A percentile compares a stretch with the other conserved stretches of the same genome.
Conservation (phyloP, 2,113 vertebrate species). For the Muscicapa adusta region DNA sequence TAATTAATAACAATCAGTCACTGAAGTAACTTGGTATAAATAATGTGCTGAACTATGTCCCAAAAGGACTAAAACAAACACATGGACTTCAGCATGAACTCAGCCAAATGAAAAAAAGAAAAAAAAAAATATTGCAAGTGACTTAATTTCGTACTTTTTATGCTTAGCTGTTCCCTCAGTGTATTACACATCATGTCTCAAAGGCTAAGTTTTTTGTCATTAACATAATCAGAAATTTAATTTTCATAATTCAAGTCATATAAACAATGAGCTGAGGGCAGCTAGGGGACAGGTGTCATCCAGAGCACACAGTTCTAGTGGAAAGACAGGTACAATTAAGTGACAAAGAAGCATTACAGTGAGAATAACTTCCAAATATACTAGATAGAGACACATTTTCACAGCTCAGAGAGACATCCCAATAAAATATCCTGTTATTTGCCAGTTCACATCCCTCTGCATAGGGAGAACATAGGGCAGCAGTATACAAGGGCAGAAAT, state of each 20-base stretch:
- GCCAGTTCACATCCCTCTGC: not conserved
- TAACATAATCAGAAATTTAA: not conserved
- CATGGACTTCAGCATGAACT: constrained; percentile 74
- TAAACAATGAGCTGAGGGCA: not conserved
- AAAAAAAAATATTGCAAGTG: constrained; percentile 55
- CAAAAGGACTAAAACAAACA: constrained; percentile 81
- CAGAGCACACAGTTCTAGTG: not conserved
- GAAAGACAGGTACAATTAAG: not conserved
- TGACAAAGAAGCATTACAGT: not conserved
- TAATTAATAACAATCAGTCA: constrained; percentile 85
- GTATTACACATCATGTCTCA: constrained; percentile 71
- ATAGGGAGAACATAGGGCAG: not conserved
- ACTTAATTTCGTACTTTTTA: constrained; percentile 50
- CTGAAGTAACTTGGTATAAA: constrained; percentile 73
- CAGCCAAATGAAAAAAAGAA: constrained; percentile 54
- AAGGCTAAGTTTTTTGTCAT: constrained; percentile 32
- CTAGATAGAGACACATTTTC: not conserved
- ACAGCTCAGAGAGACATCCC: not conserved
- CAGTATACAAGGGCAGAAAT: not conserved
- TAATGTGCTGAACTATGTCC: constrained; percentile 76
- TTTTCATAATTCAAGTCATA: not conserved
- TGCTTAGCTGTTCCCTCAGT: constrained; percentile 33
- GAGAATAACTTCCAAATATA: not conserved
- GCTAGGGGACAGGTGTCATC: not conserved
- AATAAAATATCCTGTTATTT: not conserved